These are phyloP conservation scores for Limnephilus marmoratus DNA, from an alignment of 2,888 invertebrate genomes.

Conservation along the genomic window DNA sequence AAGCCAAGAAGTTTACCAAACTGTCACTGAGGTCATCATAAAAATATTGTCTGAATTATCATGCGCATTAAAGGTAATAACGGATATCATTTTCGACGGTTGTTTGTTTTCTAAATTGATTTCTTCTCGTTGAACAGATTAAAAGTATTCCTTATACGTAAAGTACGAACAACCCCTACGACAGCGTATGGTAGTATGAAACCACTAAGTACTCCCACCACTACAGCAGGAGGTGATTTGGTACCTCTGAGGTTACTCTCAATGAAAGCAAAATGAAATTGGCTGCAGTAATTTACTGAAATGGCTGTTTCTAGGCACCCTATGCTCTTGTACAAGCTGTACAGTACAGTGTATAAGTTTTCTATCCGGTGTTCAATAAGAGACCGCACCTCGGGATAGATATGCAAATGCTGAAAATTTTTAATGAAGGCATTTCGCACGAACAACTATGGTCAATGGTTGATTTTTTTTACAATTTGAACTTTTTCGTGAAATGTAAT, in stretches of 20 bases:
- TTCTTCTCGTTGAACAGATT: neutral
- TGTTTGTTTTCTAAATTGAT: neutral
- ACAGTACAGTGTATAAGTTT: neutral
- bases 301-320: neutral
- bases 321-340: neutral
- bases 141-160: neutral
- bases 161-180: neutral
- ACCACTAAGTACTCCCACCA: neutral
- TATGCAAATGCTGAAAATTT: neutral
- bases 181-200: neutral
- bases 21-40: too few species aligned
- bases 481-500: neutral
- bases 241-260: neutral
- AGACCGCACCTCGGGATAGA: neutral
- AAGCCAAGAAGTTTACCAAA: too few species aligned
- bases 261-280: slow-evolving; percentile 34
- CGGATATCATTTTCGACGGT: neutral
- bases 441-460: neutral
- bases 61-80: neutral
- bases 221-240: neutral
- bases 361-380: neutral
- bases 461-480: neutral
- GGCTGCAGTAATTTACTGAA: slow-evolving; percentile 30
- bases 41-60: too few species aligned
- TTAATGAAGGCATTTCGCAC: neutral